A percentile compares a stretch with the other conserved stretches of the same genome.
phyloP scores from a whole-genome alignment of 2,888 invertebrate species.

The Scaptomyza polygonia region DNA sequence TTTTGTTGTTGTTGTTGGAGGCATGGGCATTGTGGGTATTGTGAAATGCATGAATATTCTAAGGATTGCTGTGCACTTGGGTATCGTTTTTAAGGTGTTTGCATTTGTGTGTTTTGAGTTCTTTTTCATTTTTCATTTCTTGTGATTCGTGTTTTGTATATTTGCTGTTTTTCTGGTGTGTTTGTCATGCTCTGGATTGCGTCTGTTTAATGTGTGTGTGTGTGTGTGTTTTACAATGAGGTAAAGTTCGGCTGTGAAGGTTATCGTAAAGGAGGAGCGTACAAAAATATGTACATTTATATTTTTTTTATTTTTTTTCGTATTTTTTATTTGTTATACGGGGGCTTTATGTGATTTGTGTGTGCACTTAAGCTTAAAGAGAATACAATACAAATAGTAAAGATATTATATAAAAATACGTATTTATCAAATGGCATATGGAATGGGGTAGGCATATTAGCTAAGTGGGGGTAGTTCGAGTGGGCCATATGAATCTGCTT shows the following conservation, averaged over 20 bases:
- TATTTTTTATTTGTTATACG: background rate
- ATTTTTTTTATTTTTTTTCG: slow-evolving; percentile 3
- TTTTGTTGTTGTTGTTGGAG: background rate
- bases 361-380: slow-evolving; percentile 60
- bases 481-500: slow-evolving; percentile 6
- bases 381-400: slow-evolving; percentile 37
- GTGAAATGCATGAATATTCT: slow-evolving; percentile 58
- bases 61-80: slow-evolving; percentile 73
- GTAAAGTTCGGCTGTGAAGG: slow-evolving; percentile 79
- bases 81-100: slow-evolving; percentile 58
- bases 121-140: slow-evolving; percentile 35
- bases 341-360: slow-evolving; percentile 30
- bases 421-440: slow-evolving; percentile 23
- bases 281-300: slow-evolving; percentile 61
- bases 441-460: slow-evolving; percentile 22
- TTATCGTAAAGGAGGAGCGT: slow-evolving; percentile 56
- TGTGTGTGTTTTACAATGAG: slow-evolving; percentile 72
- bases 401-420: slow-evolving; percentile 28
- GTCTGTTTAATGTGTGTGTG: slow-evolving; percentile 58
- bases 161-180: slow-evolving; percentile 22
- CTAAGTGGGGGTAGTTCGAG: slow-evolving; percentile 12
- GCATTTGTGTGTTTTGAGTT: slow-evolving; percentile 23
- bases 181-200: slow-evolving; percentile 56
- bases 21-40: slow-evolving; percentile 16
- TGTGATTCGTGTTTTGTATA: slow-evolving; percentile 16